These are phyloP conservation scores for Oscheius sp. DNA, from an alignment of 2,888 invertebrate species.

Conservation along the genomic window DNA sequence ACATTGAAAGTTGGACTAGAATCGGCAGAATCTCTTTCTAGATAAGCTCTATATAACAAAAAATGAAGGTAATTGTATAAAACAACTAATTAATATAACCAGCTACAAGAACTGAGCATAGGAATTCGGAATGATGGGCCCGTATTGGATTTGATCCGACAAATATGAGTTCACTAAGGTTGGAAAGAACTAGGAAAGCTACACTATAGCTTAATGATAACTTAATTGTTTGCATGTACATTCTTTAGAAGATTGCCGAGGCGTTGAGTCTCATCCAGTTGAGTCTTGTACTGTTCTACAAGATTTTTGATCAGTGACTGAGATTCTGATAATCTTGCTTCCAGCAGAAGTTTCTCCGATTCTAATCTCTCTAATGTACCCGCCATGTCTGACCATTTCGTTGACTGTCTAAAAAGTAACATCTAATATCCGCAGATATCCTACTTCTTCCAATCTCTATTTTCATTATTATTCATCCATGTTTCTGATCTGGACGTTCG, in stretches of 20 bases:
- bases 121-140: conserved; percentile 25
- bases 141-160: conserved; percentile 25
- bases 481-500: conserved; percentile 5
- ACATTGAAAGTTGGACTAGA: conserved; percentile 6
- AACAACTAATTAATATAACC: too few species aligned
- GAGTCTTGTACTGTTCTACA: conserved; percentile 39
- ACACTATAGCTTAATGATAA: neutral
- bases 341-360: conserved; percentile 39
- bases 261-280: conserved; percentile 31
- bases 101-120: conserved; percentile 19
- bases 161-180: conserved; percentile 18
- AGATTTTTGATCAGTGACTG: conserved; percentile 38
- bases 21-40: conserved; percentile 13
- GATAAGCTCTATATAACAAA: conserved; percentile 25
- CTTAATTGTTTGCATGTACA: conserved; percentile 22
- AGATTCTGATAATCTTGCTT: conserved; percentile 36
- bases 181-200: neutral
- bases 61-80: too few species aligned
- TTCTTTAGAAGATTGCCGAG: conserved; percentile 24
- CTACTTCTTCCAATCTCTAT: conserved; percentile 20
- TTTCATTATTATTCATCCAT: conserved; percentile 14
- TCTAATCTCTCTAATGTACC: conserved; percentile 36
- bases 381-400: conserved; percentile 36
- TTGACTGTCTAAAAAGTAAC: conserved; percentile 10
- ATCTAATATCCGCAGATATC: neutral